Conservation (phyloP, 2,888 invertebrate species). For the Tineola bisselliella region DNA sequence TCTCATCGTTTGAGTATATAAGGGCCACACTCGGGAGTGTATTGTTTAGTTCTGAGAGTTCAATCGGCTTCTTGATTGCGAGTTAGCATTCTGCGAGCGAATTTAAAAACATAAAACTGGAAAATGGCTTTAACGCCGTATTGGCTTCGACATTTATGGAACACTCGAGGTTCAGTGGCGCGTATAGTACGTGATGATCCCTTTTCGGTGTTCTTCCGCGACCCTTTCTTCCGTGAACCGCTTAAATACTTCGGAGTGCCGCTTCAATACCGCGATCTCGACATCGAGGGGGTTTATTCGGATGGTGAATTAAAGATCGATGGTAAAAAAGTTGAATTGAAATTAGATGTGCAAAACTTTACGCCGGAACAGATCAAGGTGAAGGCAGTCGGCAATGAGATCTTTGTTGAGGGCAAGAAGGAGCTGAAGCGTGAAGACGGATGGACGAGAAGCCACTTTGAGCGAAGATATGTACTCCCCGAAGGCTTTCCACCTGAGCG, state of each 20-base stretch:
- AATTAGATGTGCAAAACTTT: slow-evolving; percentile 81
- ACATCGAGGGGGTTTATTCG: slow-evolving; percentile 60
- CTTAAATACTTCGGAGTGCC: slow-evolving; percentile 38
- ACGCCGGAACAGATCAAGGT: slow-evolving; percentile 81
- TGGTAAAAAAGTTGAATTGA: slow-evolving; percentile 76
- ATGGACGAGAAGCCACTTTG: slow-evolving; percentile 78
- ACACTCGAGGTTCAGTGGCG: slow-evolving; percentile 41
- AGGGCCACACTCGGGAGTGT: not conserved
- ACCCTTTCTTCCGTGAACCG: slow-evolving; percentile 55
- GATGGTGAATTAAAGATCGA: slow-evolving; percentile 67
- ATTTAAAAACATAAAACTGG: not conserved
- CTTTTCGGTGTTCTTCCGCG: slow-evolving; percentile 37
- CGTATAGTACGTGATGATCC: slow-evolving; percentile 42
- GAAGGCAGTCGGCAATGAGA: slow-evolving; percentile 76
- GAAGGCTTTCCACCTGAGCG: slow-evolving; percentile 78
- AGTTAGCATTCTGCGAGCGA: not conserved
- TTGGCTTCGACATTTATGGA: slow-evolving; percentile 54
- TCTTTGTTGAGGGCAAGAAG: slow-evolving; percentile 82
- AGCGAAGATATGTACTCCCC: slow-evolving; percentile 78
- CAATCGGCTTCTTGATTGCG: no score
- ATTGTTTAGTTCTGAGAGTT: not conserved
- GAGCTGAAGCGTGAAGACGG: slow-evolving; percentile 81
- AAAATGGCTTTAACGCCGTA: slow-evolving; percentile 56
- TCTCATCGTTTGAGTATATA: not conserved
- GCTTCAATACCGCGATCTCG: slow-evolving; percentile 29